These are phyloP conservation scores for Danio jaintianensis DNA, from an alignment of 2,797 vertebrate species.

Conservation along the genomic window DNA sequence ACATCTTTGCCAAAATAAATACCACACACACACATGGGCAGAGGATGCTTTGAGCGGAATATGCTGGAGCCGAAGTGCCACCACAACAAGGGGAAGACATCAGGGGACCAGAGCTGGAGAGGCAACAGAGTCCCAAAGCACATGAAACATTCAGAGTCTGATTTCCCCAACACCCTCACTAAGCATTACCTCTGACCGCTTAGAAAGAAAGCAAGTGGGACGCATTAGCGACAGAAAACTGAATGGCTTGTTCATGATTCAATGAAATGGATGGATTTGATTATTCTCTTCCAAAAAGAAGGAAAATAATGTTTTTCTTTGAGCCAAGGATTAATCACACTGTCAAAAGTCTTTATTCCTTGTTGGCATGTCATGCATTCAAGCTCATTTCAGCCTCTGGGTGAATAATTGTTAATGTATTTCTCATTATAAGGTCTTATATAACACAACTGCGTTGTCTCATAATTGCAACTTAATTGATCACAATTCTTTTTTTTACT, in stretches of 20 bases:
- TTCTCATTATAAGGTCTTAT: not conserved
- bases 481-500: no score
- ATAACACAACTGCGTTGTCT: no score
- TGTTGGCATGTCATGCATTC: slow-evolving; percentile 42
- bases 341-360: slow-evolving; percentile 54
- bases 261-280: slow-evolving; percentile 54
- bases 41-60: slow-evolving; percentile 16
- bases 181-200: slow-evolving; percentile 43
- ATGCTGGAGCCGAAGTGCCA: slow-evolving; percentile 29
- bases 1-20: slow-evolving; percentile 44
- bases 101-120: not conserved
- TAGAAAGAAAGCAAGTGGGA: slow-evolving; percentile 51
- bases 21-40: slow-evolving; percentile 13
- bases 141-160: slow-evolving; percentile 36
- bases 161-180: slow-evolving; percentile 48
- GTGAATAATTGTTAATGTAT: not conserved
- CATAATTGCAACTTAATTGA: no score
- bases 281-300: slow-evolving; percentile 40
- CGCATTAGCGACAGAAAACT: slow-evolving; percentile 48
- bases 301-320: slow-evolving; percentile 19
- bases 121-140: slow-evolving; percentile 7
- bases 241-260: slow-evolving; percentile 42
- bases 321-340: slow-evolving; percentile 53
- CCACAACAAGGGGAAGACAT: slow-evolving; percentile 26
- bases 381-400: slow-evolving; percentile 16